Evolutionary conservation across 1,140 invertebrate species (phyloP), one percentile per base, ranked within the genome.

Genomic region (Grapholita molesta): DNA sequence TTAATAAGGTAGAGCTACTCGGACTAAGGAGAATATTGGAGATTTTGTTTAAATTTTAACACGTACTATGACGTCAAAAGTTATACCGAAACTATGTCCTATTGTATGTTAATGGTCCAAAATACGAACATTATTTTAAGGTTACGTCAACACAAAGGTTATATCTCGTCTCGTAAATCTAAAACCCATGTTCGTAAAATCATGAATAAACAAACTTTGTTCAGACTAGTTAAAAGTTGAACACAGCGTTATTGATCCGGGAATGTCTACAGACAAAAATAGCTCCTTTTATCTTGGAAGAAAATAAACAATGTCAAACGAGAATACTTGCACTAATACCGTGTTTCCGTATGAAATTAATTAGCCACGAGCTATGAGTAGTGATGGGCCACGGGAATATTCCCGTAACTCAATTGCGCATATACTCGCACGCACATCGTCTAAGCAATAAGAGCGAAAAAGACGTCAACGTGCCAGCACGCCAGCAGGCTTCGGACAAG

Each of bases 271-370:
- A 18, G 55, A 61, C 55, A 21, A 61, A 61, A 61, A 61, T 61
- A 61, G 25, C 55, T 61, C n/a, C 55, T 61, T 61, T 61, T 25
- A 61, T 61, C 25, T 28, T 25, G 25, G 25, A 61, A 18, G 1
- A 61, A 28, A 61, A 61, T 28, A 61, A 57, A 48, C 42, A 48
- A 48, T 21, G 42, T 48, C 42, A 21, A 61, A 61, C 55, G 32
- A 61, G 28, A 30, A 25, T 61, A 28, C 55, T 28, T 61, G 55
- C 15, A 32, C 55, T 61, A 61, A 61, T 61, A 32, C 55, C 24
- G 15, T 61, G 55, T 61, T 61, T 61, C 55, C 55, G 55, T 12
- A 61, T 3, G 55, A 61, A 28, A 61, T 61, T 61, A 61, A 61
- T 61, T 61, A 28, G 5, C 53, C 12, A 28, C 55, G 25, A 61